Evolutionary conservation across 2,797 vertebrate species (phyloP).

Genomic region (Chiroxiphia lanceolata): DNA sequence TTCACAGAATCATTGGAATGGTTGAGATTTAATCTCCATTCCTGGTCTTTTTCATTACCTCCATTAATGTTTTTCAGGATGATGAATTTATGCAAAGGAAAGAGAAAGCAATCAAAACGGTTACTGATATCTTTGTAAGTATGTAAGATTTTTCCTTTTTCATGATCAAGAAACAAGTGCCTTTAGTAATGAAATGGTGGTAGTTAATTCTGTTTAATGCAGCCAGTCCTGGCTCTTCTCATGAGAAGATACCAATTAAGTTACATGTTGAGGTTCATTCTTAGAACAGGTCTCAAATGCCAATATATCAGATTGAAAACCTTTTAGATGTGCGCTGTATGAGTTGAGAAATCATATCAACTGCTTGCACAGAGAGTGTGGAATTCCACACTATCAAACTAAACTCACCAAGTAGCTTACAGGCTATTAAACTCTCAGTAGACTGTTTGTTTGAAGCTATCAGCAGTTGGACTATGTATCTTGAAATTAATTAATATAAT

Average conservation of each 20-base stretch:
- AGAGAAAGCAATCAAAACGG: constrained; percentile 82
- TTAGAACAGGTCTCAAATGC: neutral
- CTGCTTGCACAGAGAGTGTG: neutral
- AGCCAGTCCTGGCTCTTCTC: neutral
- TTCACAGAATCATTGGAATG: neutral
- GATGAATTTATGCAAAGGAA: constrained; percentile 88
- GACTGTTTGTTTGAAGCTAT: neutral
- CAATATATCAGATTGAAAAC: neutral
- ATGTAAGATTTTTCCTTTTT: neutral
- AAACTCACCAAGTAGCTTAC: neutral
- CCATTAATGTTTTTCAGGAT: constrained; percentile 79
- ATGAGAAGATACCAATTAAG: neutral
- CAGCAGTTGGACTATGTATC: neutral
- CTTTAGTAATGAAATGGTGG: neutral
- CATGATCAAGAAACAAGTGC: neutral
- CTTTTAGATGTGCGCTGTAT: neutral
- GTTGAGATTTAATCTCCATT: neutral
- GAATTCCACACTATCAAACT: neutral
- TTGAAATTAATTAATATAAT: neutral
- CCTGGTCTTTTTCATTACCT: neutral
- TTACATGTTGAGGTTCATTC: neutral
- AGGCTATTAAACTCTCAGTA: neutral
- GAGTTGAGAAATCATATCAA: neutral
- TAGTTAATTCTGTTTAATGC: neutral
- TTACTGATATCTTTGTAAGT: constrained; percentile 88